Evolutionary conservation across 2,113 vertebrate genomes (phyloP).

Genomic region (Aspidoscelis tigris): DNA sequence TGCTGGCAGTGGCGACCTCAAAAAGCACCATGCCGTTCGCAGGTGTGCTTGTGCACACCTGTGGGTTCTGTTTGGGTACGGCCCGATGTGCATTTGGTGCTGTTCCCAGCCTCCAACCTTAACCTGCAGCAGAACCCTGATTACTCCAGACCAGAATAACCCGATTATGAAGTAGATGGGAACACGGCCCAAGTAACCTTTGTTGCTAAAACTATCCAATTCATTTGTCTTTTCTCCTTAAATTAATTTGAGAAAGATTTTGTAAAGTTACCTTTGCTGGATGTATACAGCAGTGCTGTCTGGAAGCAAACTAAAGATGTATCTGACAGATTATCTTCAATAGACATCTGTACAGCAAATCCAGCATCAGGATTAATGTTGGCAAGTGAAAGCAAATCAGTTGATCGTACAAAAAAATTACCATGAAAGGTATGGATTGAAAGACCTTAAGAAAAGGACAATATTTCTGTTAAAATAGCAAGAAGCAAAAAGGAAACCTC

Average conservation of each 20-base stretch:
- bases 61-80: no score
- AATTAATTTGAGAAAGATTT: neutral
- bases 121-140: no score
- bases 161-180: no score
- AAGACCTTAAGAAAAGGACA: constrained; percentile 80
- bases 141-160: no score
- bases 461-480: constrained; percentile 18
- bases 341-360: constrained; percentile 97
- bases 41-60: no score
- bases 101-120: no score
- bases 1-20: no score
- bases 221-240: neutral
- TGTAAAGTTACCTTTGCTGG: constrained; percentile 88
- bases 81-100: no score
- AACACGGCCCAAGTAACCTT: neutral
- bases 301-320: constrained; percentile 96
- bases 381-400: constrained; percentile 94
- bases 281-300: constrained; percentile 95
- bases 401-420: constrained; percentile 98
- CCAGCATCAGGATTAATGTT: constrained; percentile 97
- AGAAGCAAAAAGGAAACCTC: neutral
- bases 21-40: no score
- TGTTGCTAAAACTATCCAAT: neutral
- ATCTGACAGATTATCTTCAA: constrained; percentile 92
- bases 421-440: constrained; percentile 99